A percentile compares a stretch with the other conserved stretches of the same genome.
These are phyloP conservation scores for Thysanoteuthis rhombus DNA, from an alignment of 2,888 invertebrate genomes.

Conservation along the genomic window DNA sequence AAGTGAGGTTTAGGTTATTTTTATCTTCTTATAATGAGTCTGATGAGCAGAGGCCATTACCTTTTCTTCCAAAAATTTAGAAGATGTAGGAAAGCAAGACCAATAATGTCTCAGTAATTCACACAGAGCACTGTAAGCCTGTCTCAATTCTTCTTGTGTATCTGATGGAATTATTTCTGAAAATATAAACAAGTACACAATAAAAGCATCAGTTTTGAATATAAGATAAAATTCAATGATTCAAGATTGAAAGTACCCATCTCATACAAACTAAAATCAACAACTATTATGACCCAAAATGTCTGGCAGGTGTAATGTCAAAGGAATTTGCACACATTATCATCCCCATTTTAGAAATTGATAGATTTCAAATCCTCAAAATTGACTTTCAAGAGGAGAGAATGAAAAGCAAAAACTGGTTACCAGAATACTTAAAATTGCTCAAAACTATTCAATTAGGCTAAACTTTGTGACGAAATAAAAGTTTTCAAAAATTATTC, in stretches of 20 bases:
- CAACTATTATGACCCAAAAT: background rate
- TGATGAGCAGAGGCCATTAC: slow-evolving; percentile 47
- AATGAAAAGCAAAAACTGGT: no score
- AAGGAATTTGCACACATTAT: background rate
- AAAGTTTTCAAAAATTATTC: no score
- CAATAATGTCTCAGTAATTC: slow-evolving; percentile 94
- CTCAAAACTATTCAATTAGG: no score
- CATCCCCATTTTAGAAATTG: no score
- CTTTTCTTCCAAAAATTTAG: slow-evolving; percentile 78
- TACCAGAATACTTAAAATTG: no score
- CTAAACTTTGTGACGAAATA: no score
- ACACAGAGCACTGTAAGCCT: slow-evolving; percentile 85
- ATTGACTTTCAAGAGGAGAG: no score
- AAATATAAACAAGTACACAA: slow-evolving; percentile 41
- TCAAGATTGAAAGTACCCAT: background rate
- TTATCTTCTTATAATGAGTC: no score
- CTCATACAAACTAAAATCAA: background rate
- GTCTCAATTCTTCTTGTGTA: slow-evolving; percentile 83
- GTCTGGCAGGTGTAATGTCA: background rate
- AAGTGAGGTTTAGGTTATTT: no score
- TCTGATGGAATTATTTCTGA: slow-evolving; percentile 79
- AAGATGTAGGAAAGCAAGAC: slow-evolving; percentile 87
- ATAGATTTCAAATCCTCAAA: no score
- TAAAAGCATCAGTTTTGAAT: background rate
- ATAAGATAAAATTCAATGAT: background rate